Evolutionary conservation across 1,140 invertebrate species (phyloP), one percentile per base, ranked within the genome.

Genomic region (Caenorhabditis remanei): DNA sequence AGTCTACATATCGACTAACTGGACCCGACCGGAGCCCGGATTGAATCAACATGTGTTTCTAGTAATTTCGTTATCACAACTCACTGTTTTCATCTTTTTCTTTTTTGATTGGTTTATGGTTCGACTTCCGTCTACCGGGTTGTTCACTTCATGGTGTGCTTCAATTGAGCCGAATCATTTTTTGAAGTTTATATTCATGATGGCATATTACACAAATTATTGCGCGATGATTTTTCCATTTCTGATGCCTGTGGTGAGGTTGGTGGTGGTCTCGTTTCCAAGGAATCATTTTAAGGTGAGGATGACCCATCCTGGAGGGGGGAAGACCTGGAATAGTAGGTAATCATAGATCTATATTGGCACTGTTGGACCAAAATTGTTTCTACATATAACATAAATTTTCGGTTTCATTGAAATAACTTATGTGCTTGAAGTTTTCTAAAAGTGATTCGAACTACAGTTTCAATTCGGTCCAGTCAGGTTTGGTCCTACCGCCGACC

Each of bases 101-200:
- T 16, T 71, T 3, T 71, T 71, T 14, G 65, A 71, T 43, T 71
- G 8, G 1, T 46, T 43, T 0, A 71, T 43, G 41, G 8, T 19
- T 19, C 11, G 65, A 43, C 65, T 71, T 71, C 65, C 65, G 4
- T 71, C 65, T 6, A 71, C 65, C 8, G 65, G 65, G n/a, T 46
- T 71, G 46, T 71, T 71, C 16, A 71, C 65, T 43, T 71, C 65
- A 19, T 71, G 65, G 65, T 71, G 65, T 71, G 65, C 65, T 19
- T 71, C 65, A 11, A 71, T 8, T 71, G 40, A 43, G 19, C 65
- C 65, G 2, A 71, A 43, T 71, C 41, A 71, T 71, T 71, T 71
- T 71, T n/a, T 71, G 41, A 71, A 71, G 8, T 6, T 43, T 16
- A 43, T 71, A 5, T 71, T 71, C 19, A 71, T 71, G 65, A 46